These are phyloP conservation scores for Gymnoscopelus microlampas DNA, from an alignment of 2,797 vertebrate genomes.

Conservation along the genomic window DNA sequence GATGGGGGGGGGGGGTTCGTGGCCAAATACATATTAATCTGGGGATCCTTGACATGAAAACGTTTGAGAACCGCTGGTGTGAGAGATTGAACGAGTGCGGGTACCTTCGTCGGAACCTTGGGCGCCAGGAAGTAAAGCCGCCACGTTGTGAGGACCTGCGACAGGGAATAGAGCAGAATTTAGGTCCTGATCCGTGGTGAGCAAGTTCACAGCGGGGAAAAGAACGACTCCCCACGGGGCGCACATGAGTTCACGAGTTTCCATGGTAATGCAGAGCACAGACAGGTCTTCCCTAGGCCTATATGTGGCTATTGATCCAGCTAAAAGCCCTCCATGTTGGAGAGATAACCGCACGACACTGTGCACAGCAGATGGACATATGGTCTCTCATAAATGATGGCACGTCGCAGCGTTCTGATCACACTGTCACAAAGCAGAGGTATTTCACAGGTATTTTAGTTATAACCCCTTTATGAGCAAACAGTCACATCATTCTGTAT, in stretches of 20 bases:
- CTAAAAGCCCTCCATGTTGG: constrained; percentile 58
- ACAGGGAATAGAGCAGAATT: constrained; percentile 33
- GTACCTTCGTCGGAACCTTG: constrained; percentile 84
- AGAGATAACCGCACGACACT: constrained; percentile 12
- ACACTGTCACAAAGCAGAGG: constrained; percentile 22
- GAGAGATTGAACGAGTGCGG: too few relatives aligned
- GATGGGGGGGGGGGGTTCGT: too few relatives aligned
- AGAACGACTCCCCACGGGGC: too few relatives aligned
- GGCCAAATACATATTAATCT: too few relatives aligned
- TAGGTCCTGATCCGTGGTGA: constrained; percentile 10
- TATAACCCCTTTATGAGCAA: too few relatives aligned
- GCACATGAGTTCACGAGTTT: constrained; percentile 36
- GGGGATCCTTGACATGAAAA: too few relatives aligned
- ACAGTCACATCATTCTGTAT: too few relatives aligned
- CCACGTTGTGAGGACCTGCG: constrained; percentile 86
- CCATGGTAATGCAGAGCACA: constrained; percentile 55
- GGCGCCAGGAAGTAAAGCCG: constrained; percentile 84
- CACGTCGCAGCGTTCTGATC: constrained; percentile 34
- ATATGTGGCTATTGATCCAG: constrained; percentile 57
- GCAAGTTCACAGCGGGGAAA: too few relatives aligned
- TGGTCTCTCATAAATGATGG: constrained; percentile 19
- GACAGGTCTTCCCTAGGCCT: constrained; percentile 20
- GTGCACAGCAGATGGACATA: constrained; percentile 25
- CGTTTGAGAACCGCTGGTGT: too few relatives aligned
- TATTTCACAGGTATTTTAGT: constrained; percentile 30